Base-by-base conservation (phyloP, 2,888 invertebrate genomes). In the Polyommatus icarus region DNA sequence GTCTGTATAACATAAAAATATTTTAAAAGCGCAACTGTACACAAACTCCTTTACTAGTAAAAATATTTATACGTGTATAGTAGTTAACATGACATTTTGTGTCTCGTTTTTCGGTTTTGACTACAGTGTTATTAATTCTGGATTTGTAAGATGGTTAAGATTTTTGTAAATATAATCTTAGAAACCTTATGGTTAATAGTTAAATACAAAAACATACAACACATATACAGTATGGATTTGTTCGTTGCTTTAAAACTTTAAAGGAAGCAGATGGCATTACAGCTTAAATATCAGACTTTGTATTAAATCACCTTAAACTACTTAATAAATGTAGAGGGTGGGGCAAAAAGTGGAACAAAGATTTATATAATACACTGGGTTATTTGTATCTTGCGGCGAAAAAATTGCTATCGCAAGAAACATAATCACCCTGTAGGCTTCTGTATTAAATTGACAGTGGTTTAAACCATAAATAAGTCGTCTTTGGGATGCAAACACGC, bases 291-390 rank as follows among this genome's bases (percentile, higher is more conserved):
- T 73, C 73, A 50, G 24, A 18, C 61, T 76, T 76, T 40, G 40
- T 59, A 24, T 76, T 36, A 20, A 46, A 67, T 61, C 20, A 76
- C 40, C 40, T 76, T 40, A 61, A 76, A 6, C 57, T 12, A n/a
- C n/a, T n/a, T n/a, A 12, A 54, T 54, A 54, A 18, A 18, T 54
- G 18, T 46, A 46, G 10, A 10, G 18, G 18, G 54, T 54, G 54
- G 54, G 18, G 18, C 18, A 18, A 54, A 50, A 54, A 54, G 15
- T 54, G 54, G 4, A 54, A 18, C 4, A 4, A 54, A 18, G 54
- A 3, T 18, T 54, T 54, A 18, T 54, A 18, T 54, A 50, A 50
- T 50, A 50, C 50, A 12, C 46, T 3, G 3, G 10, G 46, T 46
- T 46, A 46, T 46, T 46, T 46, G 10, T 46, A 46, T 46, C 46